Evolutionary conservation across 2,797 vertebrate genomes (phyloP).

Genomic region (Clarias pachynema): DNA sequence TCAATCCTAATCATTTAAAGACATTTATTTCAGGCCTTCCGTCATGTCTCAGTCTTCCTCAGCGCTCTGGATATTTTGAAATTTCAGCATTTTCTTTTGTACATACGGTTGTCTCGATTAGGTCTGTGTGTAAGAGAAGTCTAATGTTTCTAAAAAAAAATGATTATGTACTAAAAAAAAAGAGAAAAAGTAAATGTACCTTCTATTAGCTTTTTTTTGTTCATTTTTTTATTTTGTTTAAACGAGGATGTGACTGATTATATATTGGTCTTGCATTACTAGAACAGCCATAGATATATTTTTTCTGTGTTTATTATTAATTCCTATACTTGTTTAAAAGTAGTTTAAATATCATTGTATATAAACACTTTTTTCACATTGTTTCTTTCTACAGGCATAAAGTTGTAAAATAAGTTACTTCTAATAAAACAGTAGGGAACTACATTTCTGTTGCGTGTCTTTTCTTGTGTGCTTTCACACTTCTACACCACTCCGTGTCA

Average conservation of each 20-base stretch:
- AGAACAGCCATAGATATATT: conserved; percentile 76
- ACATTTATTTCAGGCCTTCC: conserved; percentile 1
- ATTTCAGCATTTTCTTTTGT: conserved; percentile 73
- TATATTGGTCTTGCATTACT: conserved; percentile 74
- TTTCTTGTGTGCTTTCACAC: conserved; percentile 43
- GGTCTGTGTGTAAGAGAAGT: conserved; percentile 78
- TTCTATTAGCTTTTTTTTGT: conserved; percentile 71
- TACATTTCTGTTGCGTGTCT: conserved; percentile 66
- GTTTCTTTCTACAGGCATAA: conserved; percentile 76
- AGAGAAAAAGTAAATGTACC: conserved; percentile 81
- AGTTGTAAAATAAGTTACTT: conserved; percentile 80
- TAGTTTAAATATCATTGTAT: conserved; percentile 78
- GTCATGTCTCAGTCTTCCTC: conserved; percentile 60
- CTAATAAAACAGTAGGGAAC: conserved; percentile 81
- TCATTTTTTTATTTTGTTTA: conserved; percentile 65
- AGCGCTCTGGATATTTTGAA: conserved; percentile 75
- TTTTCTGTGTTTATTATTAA: conserved; percentile 74
- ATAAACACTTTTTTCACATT: conserved; percentile 70
- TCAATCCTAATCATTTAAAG: background rate
- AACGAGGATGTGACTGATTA: conserved; percentile 73
- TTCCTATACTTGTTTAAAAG: conserved; percentile 80
- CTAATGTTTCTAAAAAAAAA: conserved; percentile 78
- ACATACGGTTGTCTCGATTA: conserved; percentile 80
- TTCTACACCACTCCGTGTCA: background rate
- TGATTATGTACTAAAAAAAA: conserved; percentile 81